Conservation (phyloP, 2,797 vertebrate genomes). For the Malurus leucopterus region DNA sequence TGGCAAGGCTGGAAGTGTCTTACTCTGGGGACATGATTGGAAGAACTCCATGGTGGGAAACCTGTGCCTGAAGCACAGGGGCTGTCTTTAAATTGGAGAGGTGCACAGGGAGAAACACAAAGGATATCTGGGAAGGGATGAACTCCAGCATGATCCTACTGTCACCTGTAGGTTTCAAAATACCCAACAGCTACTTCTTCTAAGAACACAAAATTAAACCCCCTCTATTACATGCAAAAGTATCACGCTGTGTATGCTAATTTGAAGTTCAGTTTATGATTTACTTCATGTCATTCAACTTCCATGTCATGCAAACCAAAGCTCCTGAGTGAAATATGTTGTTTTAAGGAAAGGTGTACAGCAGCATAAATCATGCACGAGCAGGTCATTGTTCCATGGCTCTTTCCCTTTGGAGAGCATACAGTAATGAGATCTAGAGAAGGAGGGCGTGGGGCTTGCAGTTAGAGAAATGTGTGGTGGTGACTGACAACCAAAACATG, state of each 20-base stretch:
- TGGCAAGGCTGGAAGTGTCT: neutral
- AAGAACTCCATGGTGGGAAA: neutral
- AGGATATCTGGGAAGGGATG: neutral
- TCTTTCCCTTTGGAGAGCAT: neutral
- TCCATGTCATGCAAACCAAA: neutral
- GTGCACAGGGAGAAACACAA: neutral
- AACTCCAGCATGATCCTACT: neutral
- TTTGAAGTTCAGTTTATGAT: neutral
- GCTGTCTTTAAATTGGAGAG: neutral
- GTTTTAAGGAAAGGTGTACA: constrained; percentile 17
- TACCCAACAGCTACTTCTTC: neutral
- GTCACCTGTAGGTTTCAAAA: neutral
- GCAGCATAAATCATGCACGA: neutral
- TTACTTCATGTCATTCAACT: neutral
- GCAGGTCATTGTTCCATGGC: neutral
- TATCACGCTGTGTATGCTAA: neutral
- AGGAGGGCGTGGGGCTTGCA: neutral
- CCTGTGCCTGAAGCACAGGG: neutral
- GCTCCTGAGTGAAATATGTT: neutral
- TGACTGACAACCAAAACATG: constrained; percentile 4
- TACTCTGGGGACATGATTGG: neutral
- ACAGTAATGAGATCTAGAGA: neutral
- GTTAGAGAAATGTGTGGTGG: neutral
- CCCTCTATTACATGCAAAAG: neutral
- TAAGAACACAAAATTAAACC: neutral